Base-by-base conservation (phyloP, 2,797 vertebrate species). In the Propithecus perrieri region DNA sequence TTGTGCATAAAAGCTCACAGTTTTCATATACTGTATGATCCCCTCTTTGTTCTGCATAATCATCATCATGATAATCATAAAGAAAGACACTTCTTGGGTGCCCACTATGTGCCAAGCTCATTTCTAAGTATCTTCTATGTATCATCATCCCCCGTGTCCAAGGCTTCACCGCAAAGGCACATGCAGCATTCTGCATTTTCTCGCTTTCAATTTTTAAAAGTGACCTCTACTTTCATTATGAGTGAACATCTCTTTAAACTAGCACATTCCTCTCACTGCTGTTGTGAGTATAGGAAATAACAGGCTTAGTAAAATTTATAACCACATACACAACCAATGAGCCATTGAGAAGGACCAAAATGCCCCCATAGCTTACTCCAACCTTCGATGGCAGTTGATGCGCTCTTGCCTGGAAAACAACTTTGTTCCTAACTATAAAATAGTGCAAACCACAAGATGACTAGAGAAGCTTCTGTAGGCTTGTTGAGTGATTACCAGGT, bases 151-250 rank as follows among this genome's bases (percentile, higher is more conserved):
- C 41, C 48, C 24, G 2, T 4, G 24, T 33, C 72, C 72, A 33
- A 38, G 24, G 28, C 26, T 30, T 75, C 9, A 5, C 74, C 43
- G 72, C 72, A 50, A 30, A 86, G 4, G 72, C 85, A 88, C 48
- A 10, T 38, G 59, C 9, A 85, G 28, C 61, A 59, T 83, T 79
- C 81, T 92, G 63, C 22, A 48, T 65, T 65, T 78, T 93, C 85
- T 96, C 57, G 75, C 28, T 89, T 91, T 92, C 57, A 12, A n/a
- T 80, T 89, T 13, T 18, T 20, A 74, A 97, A 96, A 84, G 30
- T 59, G 38, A 53, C 69, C 46, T 84, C 59, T 88, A 67, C 75
- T 97, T 79, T 94, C 89, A 61, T 55, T 88, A 85, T 89, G 95
- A 97, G 79, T 48, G 17, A 33, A 41, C 24, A 22, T 72, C 46